Conservation (phyloP, 2,888 invertebrate genomes). For the Volucella inanis region DNA sequence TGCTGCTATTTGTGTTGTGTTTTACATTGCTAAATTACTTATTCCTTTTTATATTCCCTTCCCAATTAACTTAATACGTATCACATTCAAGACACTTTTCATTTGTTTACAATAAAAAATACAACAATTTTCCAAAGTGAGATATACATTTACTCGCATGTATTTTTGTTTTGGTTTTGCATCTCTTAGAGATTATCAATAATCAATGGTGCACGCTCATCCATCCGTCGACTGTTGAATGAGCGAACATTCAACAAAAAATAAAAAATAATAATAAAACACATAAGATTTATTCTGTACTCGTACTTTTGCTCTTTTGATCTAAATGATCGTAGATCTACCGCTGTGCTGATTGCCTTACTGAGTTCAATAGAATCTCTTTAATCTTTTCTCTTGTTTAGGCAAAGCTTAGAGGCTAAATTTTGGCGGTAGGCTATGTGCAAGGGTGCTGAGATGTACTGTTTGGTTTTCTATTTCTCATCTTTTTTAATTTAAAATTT, state of each 20-base stretch:
- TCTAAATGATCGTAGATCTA: neutral
- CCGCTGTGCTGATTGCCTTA: no score
- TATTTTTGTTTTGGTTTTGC: neutral
- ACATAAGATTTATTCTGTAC: constrained; percentile 28
- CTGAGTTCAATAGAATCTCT: constrained; percentile 29
- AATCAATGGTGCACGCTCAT: constrained; percentile 23
- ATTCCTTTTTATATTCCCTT: constrained; percentile 35
- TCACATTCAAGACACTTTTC: constrained; percentile 71
- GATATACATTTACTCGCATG: constrained; percentile 23
- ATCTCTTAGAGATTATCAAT: constrained; percentile 62
- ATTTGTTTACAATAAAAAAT: constrained; percentile 48
- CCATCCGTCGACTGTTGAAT: constrained; percentile 21
- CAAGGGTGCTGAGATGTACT: constrained; percentile 53
- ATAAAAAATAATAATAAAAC: neutral
- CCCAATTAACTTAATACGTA: constrained; percentile 66
- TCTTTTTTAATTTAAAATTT: constrained; percentile 28
- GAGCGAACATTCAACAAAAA: constrained; percentile 20
- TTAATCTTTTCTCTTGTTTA: constrained; percentile 26
- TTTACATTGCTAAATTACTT: neutral
- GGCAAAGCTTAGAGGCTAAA: constrained; percentile 58
- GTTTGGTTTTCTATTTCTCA: neutral
- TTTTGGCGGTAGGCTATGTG: constrained; percentile 54
- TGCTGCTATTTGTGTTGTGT: constrained; percentile 9
- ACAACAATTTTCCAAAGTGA: constrained; percentile 65
- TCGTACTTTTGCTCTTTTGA: neutral